These are phyloP conservation scores for Drosophila lini DNA, from an alignment of 1,140 invertebrate species.

Conservation along the genomic window DNA sequence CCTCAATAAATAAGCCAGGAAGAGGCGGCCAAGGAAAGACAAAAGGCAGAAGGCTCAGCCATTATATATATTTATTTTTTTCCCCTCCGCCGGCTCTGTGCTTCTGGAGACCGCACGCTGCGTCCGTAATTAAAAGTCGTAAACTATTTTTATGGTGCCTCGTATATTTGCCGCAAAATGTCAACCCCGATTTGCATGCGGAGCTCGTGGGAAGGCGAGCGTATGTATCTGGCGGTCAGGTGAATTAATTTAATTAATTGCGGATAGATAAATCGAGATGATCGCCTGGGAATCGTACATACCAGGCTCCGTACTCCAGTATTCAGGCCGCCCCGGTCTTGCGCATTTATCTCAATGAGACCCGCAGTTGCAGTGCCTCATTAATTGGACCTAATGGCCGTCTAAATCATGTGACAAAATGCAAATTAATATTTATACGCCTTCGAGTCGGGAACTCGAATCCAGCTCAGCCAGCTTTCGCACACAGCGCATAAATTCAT, in stretches of 20 bases:
- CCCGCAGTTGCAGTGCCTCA: constrained; percentile 45
- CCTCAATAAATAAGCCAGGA: constrained; percentile 64
- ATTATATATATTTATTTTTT: constrained; percentile 42
- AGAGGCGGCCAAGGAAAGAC: constrained; percentile 18
- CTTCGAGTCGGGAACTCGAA: constrained; percentile 31
- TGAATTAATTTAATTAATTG: constrained; percentile 51
- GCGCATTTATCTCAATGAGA: constrained; percentile 48
- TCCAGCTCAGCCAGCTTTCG: constrained; percentile 9
- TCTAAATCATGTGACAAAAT: constrained; percentile 73
- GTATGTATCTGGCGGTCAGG: constrained; percentile 36
- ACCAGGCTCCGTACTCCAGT: neutral
- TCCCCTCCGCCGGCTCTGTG: constrained; percentile 7
- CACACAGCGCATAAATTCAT: constrained; percentile 59
- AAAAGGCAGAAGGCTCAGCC: constrained; percentile 63
- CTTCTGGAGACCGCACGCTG: constrained; percentile 64
- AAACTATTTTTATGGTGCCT: constrained; percentile 75
- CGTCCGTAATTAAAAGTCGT: constrained; percentile 77
- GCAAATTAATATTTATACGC: constrained; percentile 75
- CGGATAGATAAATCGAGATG: constrained; percentile 47
- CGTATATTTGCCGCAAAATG: constrained; percentile 78
- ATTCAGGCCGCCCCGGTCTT: neutral
- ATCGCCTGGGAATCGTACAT: constrained; percentile 30
- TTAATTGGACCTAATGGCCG: constrained; percentile 66
- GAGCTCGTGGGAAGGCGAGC: constrained; percentile 54
- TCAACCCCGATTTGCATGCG: constrained; percentile 78